phyloP scores from a whole-genome alignment of 2,888 invertebrate species.

The Pachycephus smyrnensis region DNA sequence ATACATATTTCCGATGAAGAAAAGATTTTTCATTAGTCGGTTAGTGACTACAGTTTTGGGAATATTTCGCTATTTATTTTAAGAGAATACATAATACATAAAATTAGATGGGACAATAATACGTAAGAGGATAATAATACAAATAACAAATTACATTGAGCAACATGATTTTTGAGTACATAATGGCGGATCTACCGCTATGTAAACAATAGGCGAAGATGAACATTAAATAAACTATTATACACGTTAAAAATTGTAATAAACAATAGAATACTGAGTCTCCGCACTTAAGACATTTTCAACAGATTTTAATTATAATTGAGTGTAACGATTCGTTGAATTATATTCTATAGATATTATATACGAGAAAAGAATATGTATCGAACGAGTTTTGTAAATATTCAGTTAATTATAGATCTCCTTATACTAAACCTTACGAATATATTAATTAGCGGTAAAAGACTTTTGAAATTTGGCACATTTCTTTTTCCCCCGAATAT shows the following conservation, averaged over 20 bases:
- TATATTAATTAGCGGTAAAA: constrained; percentile 11
- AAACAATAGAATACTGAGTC: background rate
- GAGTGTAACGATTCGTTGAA: background rate
- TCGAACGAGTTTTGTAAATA: constrained; percentile 15
- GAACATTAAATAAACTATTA: background rate
- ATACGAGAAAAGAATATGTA: constrained; percentile 7
- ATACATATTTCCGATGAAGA: background rate
- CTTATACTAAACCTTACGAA: background rate
- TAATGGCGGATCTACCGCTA: background rate
- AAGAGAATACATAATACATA: background rate
- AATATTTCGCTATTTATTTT: background rate
- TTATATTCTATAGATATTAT: background rate
- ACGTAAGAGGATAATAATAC: background rate
- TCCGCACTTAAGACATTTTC: background rate
- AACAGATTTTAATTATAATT: background rate
- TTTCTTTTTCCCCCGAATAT: constrained; percentile 5
- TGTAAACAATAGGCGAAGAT: background rate
- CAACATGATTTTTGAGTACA: background rate
- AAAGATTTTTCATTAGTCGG: background rate
- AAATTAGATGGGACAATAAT: too few species aligned
- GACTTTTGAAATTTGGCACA: constrained; percentile 20
- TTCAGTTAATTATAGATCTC: background rate
- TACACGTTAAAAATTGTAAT: background rate
- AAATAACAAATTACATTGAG: background rate
- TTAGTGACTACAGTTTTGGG: background rate